phyloP scores from a whole-genome alignment of 2,797 vertebrate genomes.

The Taenioides sp. region DNA sequence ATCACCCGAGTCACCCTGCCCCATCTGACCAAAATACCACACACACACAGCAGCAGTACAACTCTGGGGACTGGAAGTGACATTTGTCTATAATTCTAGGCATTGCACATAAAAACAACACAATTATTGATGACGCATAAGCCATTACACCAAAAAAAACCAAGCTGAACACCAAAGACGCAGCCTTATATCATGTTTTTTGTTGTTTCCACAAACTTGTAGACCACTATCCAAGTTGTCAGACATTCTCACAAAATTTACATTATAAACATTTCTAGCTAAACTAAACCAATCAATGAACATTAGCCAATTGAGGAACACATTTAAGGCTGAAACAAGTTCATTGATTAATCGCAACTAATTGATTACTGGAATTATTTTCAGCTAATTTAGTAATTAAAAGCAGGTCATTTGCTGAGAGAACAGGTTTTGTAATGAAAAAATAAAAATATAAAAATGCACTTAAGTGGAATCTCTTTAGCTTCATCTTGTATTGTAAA shows the following conservation, averaged over 20 bases:
- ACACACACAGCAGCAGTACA: slow-evolving; percentile 16
- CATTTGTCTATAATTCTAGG: neutral
- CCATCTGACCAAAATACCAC: slow-evolving; percentile 19
- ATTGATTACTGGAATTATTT: no score
- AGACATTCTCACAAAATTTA: neutral
- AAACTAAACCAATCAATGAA: no score
- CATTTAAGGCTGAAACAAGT: neutral
- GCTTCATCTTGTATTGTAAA: no score
- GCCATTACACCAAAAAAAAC: neutral
- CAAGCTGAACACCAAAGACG: neutral
- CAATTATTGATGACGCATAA: neutral
- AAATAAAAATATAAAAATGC: no score
- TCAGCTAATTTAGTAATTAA: no score
- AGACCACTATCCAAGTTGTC: neutral
- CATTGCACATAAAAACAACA: neutral
- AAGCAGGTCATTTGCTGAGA: no score
- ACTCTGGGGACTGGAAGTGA: neutral
- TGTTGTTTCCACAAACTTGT: neutral
- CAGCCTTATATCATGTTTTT: neutral
- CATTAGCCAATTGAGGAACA: no score
- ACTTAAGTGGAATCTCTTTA: no score
- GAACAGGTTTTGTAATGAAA: no score
- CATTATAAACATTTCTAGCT: neutral
- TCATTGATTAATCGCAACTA: no score
- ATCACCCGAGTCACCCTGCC: slow-evolving; percentile 23